These are phyloP conservation scores for Siphonodentalium dalli DNA, from an alignment of 2,888 invertebrate genomes.

Conservation along the genomic window DNA sequence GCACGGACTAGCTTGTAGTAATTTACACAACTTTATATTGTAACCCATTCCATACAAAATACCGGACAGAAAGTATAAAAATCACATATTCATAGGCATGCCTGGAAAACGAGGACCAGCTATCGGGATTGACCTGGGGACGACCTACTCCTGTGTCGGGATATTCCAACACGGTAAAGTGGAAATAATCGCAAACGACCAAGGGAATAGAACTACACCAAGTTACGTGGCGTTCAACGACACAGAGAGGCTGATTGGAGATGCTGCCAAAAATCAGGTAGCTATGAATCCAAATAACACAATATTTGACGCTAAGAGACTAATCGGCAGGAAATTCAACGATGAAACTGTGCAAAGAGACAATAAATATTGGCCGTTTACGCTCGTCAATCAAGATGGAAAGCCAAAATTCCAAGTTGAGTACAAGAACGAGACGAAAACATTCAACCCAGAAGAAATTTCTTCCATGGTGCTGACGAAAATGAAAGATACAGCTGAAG, in stretches of 20 bases:
- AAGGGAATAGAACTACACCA: conserved; percentile 76
- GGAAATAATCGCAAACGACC: conserved; percentile 67
- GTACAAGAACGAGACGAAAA: conserved; percentile 81
- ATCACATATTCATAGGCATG: too few species aligned
- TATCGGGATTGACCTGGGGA: conserved; percentile 89
- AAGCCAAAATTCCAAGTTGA: conserved; percentile 58
- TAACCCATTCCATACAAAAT: too few species aligned
- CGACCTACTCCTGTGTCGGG: conserved; percentile 75
- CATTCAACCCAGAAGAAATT: conserved; percentile 87
- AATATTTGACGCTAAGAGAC: conserved; percentile 66
- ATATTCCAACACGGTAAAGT: conserved; percentile 67
- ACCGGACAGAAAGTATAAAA: too few species aligned
- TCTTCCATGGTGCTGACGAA: conserved; percentile 89
- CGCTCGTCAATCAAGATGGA: conserved; percentile 35
- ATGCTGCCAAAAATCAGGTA: conserved; percentile 68
- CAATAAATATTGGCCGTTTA: conserved; percentile 58
- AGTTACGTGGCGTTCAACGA: conserved; percentile 77
- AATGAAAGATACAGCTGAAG: conserved; percentile 75
- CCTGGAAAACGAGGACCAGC: too few species aligned
- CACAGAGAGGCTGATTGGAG: conserved; percentile 65
- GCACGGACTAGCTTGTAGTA: too few species aligned
- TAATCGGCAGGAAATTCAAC: conserved; percentile 51
- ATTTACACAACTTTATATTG: too few species aligned
- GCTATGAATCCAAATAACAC: conserved; percentile 79
- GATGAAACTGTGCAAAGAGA: conserved; percentile 49